Percentiles rank a stretch among this genome's conserved stretches.
phyloP scores from a whole-genome alignment of 30 jellyfish, hydroid and myxozoan species.

The Aurelia aurita complex sp. Pacific region DNA sequence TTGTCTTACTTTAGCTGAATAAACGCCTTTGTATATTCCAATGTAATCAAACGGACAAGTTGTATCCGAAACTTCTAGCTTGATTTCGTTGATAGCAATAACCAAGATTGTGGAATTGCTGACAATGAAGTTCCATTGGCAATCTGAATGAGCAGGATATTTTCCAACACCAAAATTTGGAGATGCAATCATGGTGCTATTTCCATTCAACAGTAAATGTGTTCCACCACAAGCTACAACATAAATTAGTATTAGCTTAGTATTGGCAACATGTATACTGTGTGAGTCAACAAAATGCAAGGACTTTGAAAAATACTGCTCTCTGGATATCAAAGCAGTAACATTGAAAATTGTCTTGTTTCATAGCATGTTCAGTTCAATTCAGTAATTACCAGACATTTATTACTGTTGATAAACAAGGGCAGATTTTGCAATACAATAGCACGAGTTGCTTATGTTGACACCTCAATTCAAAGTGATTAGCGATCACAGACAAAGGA shows the following conservation, averaged over 20 bases:
- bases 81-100: neutral
- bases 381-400: too few species aligned
- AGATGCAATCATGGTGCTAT: neutral
- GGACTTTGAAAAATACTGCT: too few species aligned
- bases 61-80: neutral
- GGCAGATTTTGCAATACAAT: too few species aligned
- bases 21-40: neutral
- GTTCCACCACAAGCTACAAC: conserved; percentile 12
- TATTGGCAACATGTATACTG: neutral
- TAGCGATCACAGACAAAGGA: too few species aligned
- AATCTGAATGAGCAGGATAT: neutral
- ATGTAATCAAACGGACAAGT: neutral
- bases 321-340: too few species aligned
- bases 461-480: too few species aligned
- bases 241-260: neutral
- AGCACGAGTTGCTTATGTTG: too few species aligned
- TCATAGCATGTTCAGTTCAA: too few species aligned
- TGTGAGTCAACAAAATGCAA: too few species aligned
- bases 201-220: neutral
- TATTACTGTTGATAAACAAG: too few species aligned
- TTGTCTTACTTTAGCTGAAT: neutral
- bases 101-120: neutral
- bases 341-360: too few species aligned
- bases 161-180: neutral
- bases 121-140: neutral